Evolutionary conservation across 2,797 vertebrate species (phyloP).

Genomic region (Chelon labrosus): DNA sequence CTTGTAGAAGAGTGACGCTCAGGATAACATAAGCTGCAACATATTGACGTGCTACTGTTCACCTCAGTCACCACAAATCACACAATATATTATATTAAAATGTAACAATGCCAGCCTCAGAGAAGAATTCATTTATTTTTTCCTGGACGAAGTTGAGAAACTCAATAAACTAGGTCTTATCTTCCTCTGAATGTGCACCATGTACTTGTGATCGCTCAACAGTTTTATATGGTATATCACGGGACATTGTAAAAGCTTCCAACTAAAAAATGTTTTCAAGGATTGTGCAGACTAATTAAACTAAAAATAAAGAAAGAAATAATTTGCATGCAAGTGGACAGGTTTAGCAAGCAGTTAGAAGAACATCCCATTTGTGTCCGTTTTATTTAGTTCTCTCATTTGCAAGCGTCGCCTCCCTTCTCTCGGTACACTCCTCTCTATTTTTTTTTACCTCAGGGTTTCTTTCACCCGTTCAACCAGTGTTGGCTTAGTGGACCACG

Average conservation of each 20-base stretch:
- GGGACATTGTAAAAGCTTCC: neutral
- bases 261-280: neutral
- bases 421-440: neutral
- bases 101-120: neutral
- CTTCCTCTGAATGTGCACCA: neutral
- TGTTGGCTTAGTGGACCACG: slow-evolving; percentile 51
- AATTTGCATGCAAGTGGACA: neutral
- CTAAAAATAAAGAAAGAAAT: neutral
- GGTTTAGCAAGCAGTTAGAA: neutral
- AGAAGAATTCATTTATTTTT: neutral
- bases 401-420: neutral
- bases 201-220: neutral
- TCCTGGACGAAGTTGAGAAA: neutral
- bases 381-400: no score
- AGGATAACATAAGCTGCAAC: neutral
- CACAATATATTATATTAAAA: neutral
- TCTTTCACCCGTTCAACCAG: slow-evolving; percentile 63
- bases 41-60: slow-evolving; percentile 3
- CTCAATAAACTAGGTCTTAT: neutral
- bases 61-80: neutral
- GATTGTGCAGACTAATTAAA: neutral
- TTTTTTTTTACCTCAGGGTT: slow-evolving; percentile 74
- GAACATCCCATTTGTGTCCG: neutral
- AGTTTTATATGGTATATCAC: neutral
- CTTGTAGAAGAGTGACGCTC: slow-evolving; percentile 24